Base-by-base conservation (phyloP, 30 jellyfish, hydroid and myxozoan species). In the Hydra vulgaris region DNA sequence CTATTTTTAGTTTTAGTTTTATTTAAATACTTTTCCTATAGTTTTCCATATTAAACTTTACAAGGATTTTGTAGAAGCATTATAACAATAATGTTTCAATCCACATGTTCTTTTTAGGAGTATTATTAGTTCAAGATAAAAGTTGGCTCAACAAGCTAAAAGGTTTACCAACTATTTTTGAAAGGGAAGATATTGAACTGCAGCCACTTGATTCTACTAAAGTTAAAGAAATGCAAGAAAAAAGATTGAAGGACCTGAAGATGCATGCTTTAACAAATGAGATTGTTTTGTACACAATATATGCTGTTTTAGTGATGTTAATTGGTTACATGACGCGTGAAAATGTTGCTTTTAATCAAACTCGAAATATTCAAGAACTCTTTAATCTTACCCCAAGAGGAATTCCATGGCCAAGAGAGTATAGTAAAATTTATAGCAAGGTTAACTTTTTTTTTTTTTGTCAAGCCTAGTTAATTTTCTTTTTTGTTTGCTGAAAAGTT, bases 251-350 rank as follows among this genome's bases (percentile, higher is more conserved):
- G 68, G 96, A 92, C 66, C 83, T 92, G 53, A 92, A 92, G 84
- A 92, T 92, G 98, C 73, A 85, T 53, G 96, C 96, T 8, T 74
- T 92, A 12, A 70, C 94, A 18, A 54, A 96, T 25, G 98, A 92
- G 81, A 69, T 92, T 18, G 72, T 86, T 21, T 81, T 87, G 68
- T 92, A 92, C 76, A 56, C 85, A 7, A 53, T 92, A 53, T 92
- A 78, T 85, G 88, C 92, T 17, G 53, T 81, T 54, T 79, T 92
- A 25, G 88, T 89, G 66, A 68, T 92, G 21, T 55, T 89, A 18
- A 83, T 92, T 22, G 94, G 96, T 25, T 92, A 82, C 67, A 74
- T 91, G 79, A 54, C 88, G 70, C 82, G 96, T 56, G 98, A 92
- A 26, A 86, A 92, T 61, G 26, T 25, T 7, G 95, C 95, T 21